Conservation (phyloP, 2,797 vertebrate species). For the Acanthurus tractus region DNA sequence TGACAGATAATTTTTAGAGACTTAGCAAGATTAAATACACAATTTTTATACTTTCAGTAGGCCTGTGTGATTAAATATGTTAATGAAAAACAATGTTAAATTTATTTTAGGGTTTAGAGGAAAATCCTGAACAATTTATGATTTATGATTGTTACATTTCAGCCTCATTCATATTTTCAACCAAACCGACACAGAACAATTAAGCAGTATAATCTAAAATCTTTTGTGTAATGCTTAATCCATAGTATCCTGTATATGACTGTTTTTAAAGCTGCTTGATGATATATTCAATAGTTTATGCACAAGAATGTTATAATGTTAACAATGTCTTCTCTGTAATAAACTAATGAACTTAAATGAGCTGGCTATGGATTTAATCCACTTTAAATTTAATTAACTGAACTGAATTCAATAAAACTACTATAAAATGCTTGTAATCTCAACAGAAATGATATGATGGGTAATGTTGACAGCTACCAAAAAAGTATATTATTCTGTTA, state of each 20-base stretch:
- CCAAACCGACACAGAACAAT: background rate
- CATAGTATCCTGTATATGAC: too few relatives aligned
- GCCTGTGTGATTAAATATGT: background rate
- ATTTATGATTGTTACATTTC: too few relatives aligned
- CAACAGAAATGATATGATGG: constrained; percentile 2
- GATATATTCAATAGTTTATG: too few relatives aligned
- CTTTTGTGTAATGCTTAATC: background rate
- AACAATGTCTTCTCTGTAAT: background rate
- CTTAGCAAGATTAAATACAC: too few relatives aligned
- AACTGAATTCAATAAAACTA: background rate
- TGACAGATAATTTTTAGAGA: too few relatives aligned
- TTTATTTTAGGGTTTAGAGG: too few relatives aligned
- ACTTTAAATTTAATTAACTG: background rate
- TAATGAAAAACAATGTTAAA: background rate
- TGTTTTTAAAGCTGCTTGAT: too few relatives aligned
- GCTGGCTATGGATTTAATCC: background rate
- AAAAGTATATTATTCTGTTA: background rate
- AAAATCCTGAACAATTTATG: too few relatives aligned
- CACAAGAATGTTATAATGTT: background rate
- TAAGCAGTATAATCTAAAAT: background rate
- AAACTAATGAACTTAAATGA: background rate
- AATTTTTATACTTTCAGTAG: background rate
- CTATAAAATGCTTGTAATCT: too few relatives aligned
- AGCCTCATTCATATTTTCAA: background rate
- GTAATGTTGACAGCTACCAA: background rate